These are phyloP conservation scores for Anagyrus pseudococci DNA, from an alignment of 2,888 invertebrate genomes.

Conservation along the genomic window DNA sequence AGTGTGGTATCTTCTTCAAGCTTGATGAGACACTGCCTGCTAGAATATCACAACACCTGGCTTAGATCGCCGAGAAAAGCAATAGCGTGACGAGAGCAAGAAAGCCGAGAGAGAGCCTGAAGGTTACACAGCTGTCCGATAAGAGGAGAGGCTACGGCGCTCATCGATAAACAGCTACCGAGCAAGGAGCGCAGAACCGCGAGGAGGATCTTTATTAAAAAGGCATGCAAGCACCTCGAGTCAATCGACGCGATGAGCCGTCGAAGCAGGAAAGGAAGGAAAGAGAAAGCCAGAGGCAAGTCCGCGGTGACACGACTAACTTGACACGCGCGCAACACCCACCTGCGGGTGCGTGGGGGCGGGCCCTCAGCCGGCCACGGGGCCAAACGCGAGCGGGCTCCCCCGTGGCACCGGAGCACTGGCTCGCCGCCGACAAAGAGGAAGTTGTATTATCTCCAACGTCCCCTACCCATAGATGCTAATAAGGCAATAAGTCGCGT, in stretches of 20 bases:
- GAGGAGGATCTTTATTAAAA: not conserved
- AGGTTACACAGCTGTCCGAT: slow-evolving; percentile 35
- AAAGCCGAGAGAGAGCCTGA: not conserved
- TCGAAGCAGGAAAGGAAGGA: not conserved
- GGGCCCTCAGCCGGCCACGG: too few species aligned
- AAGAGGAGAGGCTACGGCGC: slow-evolving; percentile 17
- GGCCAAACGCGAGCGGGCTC: not conserved
- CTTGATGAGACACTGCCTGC: not conserved
- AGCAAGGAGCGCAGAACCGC: too few species aligned
- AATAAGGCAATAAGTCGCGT: too few species aligned
- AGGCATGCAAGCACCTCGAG: not conserved
- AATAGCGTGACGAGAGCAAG: not conserved
- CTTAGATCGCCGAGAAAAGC: not conserved
- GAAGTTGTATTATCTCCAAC: too few species aligned
- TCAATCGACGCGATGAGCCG: not conserved
- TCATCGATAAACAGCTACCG: not conserved
- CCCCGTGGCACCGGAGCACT: not conserved
- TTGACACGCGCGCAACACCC: slow-evolving; percentile 34
- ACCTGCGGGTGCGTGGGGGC: slow-evolving; percentile 29
- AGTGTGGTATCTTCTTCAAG: not conserved
- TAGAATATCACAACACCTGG: not conserved
- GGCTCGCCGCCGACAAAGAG: not conserved
- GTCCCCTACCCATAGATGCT: too few species aligned
- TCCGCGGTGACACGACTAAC: not conserved
- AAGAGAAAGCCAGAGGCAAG: not conserved